phyloP scores from a whole-genome alignment of 2,888 invertebrate genomes.

The Drosophila acutilabella region DNA sequence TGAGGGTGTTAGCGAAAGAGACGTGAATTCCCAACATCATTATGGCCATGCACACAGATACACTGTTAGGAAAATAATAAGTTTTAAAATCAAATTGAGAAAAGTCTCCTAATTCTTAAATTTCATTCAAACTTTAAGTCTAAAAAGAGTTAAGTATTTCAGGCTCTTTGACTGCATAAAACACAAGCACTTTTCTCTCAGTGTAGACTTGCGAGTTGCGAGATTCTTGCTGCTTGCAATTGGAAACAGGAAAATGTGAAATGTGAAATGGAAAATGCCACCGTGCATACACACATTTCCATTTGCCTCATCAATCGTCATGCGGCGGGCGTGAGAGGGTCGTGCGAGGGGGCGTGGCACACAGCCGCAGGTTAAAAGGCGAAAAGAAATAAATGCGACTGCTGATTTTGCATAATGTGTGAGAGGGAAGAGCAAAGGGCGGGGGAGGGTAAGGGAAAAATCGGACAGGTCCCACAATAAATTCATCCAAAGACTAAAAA shows the following conservation, averaged over 20 bases:
- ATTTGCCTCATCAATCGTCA: constrained; percentile 62
- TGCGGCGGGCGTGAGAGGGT: neutral
- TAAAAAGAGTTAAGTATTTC: no score
- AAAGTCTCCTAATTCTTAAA: no score
- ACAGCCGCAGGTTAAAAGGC: constrained; percentile 42
- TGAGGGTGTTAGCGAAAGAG: neutral
- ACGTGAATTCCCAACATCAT: constrained; percentile 46
- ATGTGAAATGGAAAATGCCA: constrained; percentile 28
- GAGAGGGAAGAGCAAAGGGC: no score
- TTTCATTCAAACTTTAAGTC: no score
- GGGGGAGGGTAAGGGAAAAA: neutral
- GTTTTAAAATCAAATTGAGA: no score
- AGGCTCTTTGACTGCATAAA: no score
- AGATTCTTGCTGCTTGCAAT: constrained; percentile 27
- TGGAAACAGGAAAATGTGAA: constrained; percentile 36
- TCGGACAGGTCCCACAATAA: constrained; percentile 59
- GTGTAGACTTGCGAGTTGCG: constrained; percentile 6
- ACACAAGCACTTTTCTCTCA: neutral
- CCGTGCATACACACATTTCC: constrained; percentile 21
- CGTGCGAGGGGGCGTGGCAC: constrained; percentile 26
- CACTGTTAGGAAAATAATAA: no score
- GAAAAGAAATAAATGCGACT: constrained; percentile 58
- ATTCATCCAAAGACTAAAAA: constrained; percentile 45
- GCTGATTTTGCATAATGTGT: constrained; percentile 59
- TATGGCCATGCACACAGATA: constrained; percentile 23